These are phyloP conservation scores for Nebria ingens DNA, from an alignment of 1,140 invertebrate species.

Conservation along the genomic window DNA sequence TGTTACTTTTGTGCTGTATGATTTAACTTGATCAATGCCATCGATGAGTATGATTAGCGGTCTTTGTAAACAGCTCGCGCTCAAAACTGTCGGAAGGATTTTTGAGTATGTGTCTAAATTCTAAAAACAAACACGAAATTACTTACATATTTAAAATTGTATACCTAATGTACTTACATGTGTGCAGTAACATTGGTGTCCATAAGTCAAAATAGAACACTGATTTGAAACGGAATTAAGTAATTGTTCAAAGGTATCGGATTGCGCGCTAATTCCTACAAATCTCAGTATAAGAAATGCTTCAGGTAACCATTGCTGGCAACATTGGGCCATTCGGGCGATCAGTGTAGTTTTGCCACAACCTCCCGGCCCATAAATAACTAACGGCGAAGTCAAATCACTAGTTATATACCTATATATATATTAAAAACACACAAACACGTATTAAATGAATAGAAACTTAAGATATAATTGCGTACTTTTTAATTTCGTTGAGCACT, in stretches of 20 bases:
- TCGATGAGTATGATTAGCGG: slow-evolving; percentile 59
- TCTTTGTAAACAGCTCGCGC: slow-evolving; percentile 40
- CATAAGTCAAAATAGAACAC: slow-evolving; percentile 48
- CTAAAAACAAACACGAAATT: slow-evolving; percentile 29
- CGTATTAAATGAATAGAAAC: slow-evolving; percentile 1
- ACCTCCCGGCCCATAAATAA: slow-evolving; percentile 65
- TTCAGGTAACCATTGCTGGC: slow-evolving; percentile 56
- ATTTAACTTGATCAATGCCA: slow-evolving; percentile 54
- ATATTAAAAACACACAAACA: not conserved
- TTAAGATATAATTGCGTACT: slow-evolving; percentile 30
- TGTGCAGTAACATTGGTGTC: slow-evolving; percentile 44
- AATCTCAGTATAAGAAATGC: slow-evolving; percentile 48
- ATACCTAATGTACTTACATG: slow-evolving; percentile 40
- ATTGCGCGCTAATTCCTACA: slow-evolving; percentile 54
- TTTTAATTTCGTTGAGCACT: slow-evolving; percentile 52
- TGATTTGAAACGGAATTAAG: slow-evolving; percentile 57
- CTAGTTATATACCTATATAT: slow-evolving; percentile 53
- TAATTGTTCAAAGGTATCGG: slow-evolving; percentile 51
- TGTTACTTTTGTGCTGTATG: slow-evolving; percentile 36
- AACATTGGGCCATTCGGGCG: slow-evolving; percentile 54
- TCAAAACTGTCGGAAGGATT: slow-evolving; percentile 40
- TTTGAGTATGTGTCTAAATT: slow-evolving; percentile 42
- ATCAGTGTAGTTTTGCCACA: slow-evolving; percentile 72
- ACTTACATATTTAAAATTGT: slow-evolving; percentile 3
- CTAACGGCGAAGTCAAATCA: slow-evolving; percentile 48